Percentiles rank a stretch among this genome's conserved stretches.
Evolutionary conservation across 2,797 vertebrate species (phyloP).

Genomic region (Ptychobarbus kaznakovi): DNA sequence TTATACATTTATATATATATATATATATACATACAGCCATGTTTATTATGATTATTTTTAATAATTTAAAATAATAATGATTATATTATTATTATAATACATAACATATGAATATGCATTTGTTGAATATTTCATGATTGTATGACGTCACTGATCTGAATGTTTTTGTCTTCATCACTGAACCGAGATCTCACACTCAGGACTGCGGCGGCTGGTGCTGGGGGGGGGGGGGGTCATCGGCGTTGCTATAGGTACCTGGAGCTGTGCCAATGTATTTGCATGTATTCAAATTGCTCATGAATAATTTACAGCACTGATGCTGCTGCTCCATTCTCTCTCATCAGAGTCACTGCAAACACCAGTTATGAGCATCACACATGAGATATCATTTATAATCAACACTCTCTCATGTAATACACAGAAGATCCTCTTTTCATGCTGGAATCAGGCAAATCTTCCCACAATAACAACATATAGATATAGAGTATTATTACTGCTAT

Average conservation of each 20-base stretch:
- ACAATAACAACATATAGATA: background rate
- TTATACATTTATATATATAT: too few relatives aligned
- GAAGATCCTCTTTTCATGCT: background rate
- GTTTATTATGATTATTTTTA: too few relatives aligned
- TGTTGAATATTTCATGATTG: background rate
- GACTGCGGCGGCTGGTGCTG: conserved; percentile 25
- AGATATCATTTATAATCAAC: background rate
- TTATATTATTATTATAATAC: background rate
- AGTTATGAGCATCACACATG: background rate
- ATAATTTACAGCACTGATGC: conserved; percentile 53
- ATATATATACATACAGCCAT: too few relatives aligned
- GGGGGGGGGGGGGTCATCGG: conserved; percentile 32
- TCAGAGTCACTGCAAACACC: background rate
- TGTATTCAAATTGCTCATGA: conserved; percentile 59
- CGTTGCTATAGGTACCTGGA: conserved; percentile 57
- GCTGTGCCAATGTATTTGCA: conserved; percentile 54
- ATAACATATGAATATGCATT: background rate
- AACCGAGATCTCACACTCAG: background rate
- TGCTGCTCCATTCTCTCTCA: background rate
- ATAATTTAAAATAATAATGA: too few relatives aligned
- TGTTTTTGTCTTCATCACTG: background rate
- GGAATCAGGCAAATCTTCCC: background rate
- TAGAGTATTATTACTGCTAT: background rate
- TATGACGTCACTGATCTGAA: background rate
- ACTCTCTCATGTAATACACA: background rate